Percentiles rank a stretch among this genome's conserved stretches.
phyloP scores from a whole-genome alignment of 1,140 invertebrate genomes.

The Platorchestia sp. region DNA sequence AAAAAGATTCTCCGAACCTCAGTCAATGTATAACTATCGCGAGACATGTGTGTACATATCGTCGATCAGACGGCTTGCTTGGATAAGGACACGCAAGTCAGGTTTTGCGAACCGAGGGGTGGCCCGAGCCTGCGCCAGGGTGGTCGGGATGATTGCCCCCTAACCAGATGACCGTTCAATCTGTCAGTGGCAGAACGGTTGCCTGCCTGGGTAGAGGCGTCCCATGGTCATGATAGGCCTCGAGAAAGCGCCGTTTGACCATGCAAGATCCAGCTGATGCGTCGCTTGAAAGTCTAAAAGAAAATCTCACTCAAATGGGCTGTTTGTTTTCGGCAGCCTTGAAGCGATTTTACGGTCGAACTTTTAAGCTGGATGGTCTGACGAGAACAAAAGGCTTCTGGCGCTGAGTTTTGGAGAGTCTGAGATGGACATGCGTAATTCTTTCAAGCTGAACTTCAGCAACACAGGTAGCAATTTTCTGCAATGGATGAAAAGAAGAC shows the following conservation, averaged over 20 bases:
- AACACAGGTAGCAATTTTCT: background rate
- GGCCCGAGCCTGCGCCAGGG: background rate
- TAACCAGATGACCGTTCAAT: slow-evolving; percentile 7
- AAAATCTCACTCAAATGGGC: background rate
- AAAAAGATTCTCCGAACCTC: background rate
- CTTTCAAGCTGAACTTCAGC: background rate
- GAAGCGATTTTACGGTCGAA: background rate
- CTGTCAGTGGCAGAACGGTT: background rate
- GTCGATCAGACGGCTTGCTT: background rate
- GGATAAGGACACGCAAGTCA: background rate
- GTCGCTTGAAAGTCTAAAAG: background rate
- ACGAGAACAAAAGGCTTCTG: background rate
- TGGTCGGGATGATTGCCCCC: background rate
- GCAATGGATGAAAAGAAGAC: background rate
- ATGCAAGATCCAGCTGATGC: background rate
- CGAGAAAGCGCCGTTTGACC: background rate
- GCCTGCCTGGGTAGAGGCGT: too few relatives aligned
- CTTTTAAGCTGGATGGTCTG: background rate
- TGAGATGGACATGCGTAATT: background rate
- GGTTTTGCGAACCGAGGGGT: background rate
- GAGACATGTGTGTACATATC: background rate
- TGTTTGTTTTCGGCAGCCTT: background rate
- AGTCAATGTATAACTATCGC: background rate
- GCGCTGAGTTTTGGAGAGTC: background rate
- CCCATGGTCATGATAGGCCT: background rate